Conservation (phyloP, 1,140 invertebrate species). For the Dryas iulia region DNA sequence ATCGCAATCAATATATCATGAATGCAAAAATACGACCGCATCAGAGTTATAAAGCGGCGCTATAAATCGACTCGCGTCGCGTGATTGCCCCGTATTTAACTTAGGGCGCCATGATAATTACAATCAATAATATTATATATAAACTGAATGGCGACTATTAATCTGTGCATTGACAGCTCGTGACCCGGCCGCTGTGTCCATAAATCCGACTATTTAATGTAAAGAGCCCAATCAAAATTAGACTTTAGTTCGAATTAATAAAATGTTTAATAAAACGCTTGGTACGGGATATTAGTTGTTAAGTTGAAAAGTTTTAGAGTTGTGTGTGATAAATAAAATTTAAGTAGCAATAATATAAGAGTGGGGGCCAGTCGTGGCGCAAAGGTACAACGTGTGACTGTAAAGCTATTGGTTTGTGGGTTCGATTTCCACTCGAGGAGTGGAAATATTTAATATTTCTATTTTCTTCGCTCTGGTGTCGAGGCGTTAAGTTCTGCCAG, state of each 20-base stretch:
- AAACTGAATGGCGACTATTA: constrained; percentile 59
- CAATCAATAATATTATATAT: constrained; percentile 72
- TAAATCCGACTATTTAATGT: constrained; percentile 20
- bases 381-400: too few species aligned
- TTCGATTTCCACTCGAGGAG: too few species aligned
- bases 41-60: constrained; percentile 35
- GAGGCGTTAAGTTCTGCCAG: too few species aligned
- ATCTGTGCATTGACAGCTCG: constrained; percentile 54
- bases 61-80: constrained; percentile 58
- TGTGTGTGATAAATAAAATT: too few species aligned
- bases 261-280: constrained; percentile 17
- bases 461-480: too few species aligned
- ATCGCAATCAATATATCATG: constrained; percentile 38
- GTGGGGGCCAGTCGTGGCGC: too few species aligned
- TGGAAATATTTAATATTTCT: too few species aligned
- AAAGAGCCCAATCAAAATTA: constrained; percentile 20
- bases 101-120: constrained; percentile 71
- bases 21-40: constrained; percentile 34
- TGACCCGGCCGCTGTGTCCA: constrained; percentile 27
- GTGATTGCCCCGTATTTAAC: constrained; percentile 65
- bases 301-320: too few species aligned
- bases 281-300: too few species aligned
- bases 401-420: too few species aligned
- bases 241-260: constrained; percentile 25
- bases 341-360: too few species aligned